Base-by-base conservation (phyloP, 2,888 invertebrate species). In the Punctoribates punctum region DNA sequence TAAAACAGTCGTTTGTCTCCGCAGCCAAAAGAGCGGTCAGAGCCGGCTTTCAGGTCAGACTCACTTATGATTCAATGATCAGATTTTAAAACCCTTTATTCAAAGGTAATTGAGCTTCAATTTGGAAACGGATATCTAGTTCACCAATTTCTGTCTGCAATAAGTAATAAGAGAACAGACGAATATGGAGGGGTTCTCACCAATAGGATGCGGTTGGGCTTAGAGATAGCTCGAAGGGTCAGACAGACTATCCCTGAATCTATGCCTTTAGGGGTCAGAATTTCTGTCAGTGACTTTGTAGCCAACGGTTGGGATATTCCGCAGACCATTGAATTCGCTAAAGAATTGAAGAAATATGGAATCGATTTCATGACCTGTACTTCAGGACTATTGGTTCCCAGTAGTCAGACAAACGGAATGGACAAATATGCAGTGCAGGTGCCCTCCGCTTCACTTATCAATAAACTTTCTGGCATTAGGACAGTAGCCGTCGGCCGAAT, bases 11-110 rank as follows among this genome's bases (percentile, higher is more conserved):
- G n/a, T 74, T 67, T 5, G 23, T 34, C 42, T 46, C 38, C 1
- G 65, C 74, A 9, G 74, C 74, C 9, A 74, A 42, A 25, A 62
- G 74, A 17, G 74, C 74, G 25, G 3, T 74, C 17, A 34, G 27
- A 11, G 74, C 74, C 1, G 74, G 74, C 1, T 74, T 74, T 42
- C 17, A 74, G 74, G 57, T 67, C n/a, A n/a, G n/a, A n/a, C n/a
- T n/a, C n/a, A n/a, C n/a, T n/a, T n/a, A n/a, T n/a, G n/a, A 67
- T 20, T 6, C 2, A n/a, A 38, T n/a, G 29, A 38, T 38, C 1
- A 3, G 5, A n/a, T n/a, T n/a, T 51, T 13, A n/a, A 51, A 51
- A 13, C 4, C n/a, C n/a, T 51, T 15, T 34, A 34, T 34, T 8
- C 8, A 51, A n/a, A n/a, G 67, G 6, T 73, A 48, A 73, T 73